phyloP scores from a whole-genome alignment of 2,113 vertebrate species.

The Callaeas wilsoni region DNA sequence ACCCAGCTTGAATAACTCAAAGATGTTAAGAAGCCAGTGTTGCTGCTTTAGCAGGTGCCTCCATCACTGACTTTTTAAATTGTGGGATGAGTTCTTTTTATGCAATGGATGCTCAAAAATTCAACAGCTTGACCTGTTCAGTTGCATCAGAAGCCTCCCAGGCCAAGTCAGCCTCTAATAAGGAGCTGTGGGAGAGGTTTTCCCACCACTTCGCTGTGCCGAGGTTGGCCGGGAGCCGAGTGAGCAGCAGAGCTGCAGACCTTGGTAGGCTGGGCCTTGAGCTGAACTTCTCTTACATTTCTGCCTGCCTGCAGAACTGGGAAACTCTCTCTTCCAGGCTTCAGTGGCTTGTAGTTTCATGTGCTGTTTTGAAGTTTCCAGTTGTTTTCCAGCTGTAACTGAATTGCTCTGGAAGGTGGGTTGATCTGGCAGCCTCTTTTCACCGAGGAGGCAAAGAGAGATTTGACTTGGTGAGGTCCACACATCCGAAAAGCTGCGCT shows the following conservation, averaged over 20 bases:
- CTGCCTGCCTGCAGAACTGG: neutral
- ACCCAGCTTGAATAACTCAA: neutral
- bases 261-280: neutral
- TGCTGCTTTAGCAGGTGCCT: neutral
- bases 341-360: neutral
- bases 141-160: neutral
- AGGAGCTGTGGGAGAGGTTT: neutral
- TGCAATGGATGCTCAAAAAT: neutral
- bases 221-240: neutral
- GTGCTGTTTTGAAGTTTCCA: neutral
- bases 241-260: rapidly evolving
- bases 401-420: neutral
- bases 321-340: neutral
- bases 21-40: neutral
- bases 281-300: neutral
- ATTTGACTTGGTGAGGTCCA: neutral
- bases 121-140: neutral
- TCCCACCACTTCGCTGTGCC: neutral
- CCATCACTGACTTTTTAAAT: neutral
- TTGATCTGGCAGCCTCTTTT: neutral
- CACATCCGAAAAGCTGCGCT: neutral
- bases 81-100: neutral
- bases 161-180: neutral
- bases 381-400: neutral
- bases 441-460: neutral